phyloP scores from a whole-genome alignment of 2,888 invertebrate species.

The Mesoligia furuncula region DNA sequence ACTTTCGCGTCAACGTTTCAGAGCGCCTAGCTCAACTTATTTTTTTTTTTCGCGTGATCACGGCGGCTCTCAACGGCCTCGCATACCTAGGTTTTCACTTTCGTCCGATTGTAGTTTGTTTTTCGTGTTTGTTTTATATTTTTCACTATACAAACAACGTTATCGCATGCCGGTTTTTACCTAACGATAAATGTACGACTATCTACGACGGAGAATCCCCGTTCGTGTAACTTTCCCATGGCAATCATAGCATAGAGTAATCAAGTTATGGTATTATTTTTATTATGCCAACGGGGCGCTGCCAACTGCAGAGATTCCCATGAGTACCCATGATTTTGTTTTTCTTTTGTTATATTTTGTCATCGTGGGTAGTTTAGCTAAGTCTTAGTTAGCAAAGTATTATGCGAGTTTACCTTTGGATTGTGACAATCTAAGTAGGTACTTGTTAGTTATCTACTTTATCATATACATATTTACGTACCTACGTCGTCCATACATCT shows the following conservation, averaged over 20 bases:
- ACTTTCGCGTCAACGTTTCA: constrained; percentile 63
- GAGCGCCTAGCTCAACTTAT: constrained; percentile 41
- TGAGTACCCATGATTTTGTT: constrained; percentile 49
- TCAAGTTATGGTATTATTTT: constrained; percentile 60
- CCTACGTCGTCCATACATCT: constrained; percentile 4
- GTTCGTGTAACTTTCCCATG: constrained; percentile 73
- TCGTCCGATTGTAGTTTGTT: constrained; percentile 63
- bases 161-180: constrained; percentile 46
- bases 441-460: constrained; percentile 38
- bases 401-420: constrained; percentile 19
- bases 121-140: constrained; percentile 52
- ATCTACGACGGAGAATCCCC: constrained; percentile 25
- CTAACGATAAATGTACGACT: constrained; percentile 23
- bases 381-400: neutral
- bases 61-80: constrained; percentile 63
- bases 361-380: constrained; percentile 9
- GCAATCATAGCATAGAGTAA: constrained; percentile 63
- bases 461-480: constrained; percentile 52
- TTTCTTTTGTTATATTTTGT: constrained; percentile 33
- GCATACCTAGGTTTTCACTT: constrained; percentile 70
- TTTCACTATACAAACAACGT: constrained; percentile 44
- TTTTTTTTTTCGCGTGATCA: constrained; percentile 66
- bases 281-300: constrained; percentile 38
- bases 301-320: constrained; percentile 48
- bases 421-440: constrained; percentile 21